A percentile compares a stretch with the other conserved stretches of the same genome.
These are phyloP conservation scores for Rhinolophus ferrumequinum DNA, from an alignment of 2,113 vertebrate genomes.

Conservation along the genomic window DNA sequence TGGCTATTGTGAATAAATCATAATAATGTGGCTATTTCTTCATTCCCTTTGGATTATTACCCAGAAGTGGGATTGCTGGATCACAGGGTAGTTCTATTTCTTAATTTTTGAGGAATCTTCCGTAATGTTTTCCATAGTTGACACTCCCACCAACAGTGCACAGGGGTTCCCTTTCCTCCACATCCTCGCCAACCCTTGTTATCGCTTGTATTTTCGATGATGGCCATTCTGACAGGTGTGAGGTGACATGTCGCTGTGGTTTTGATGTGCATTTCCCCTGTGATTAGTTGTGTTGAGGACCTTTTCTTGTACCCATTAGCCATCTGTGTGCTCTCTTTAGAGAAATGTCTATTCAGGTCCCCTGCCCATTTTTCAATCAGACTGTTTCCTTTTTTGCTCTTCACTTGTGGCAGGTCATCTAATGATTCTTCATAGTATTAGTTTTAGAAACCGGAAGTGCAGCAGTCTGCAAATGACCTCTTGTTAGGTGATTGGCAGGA, in stretches of 20 bases:
- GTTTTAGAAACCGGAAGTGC: background rate
- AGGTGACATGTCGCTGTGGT: background rate
- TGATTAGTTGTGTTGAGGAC: background rate
- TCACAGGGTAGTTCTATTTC: background rate
- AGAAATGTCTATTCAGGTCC: background rate
- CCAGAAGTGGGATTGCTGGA: background rate
- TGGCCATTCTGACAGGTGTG: background rate
- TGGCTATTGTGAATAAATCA: no score
- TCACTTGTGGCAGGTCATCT: background rate
- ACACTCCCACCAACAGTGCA: background rate
- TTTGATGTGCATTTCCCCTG: background rate
- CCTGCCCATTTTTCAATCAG: background rate
- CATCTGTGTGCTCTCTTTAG: background rate
- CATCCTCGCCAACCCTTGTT: background rate
- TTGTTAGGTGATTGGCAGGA: no score
- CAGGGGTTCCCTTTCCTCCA: background rate
- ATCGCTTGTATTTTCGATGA: background rate
- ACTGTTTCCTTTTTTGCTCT: background rate
- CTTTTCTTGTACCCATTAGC: background rate
- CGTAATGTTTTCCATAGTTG: background rate
- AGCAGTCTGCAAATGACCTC: background rate
- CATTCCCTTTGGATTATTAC: background rate
- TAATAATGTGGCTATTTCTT: no score
- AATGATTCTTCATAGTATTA: background rate
- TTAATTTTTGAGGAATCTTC: background rate